Evolutionary conservation across 1,140 invertebrate genomes (phyloP).

Genomic region (Bombus terrestris): DNA sequence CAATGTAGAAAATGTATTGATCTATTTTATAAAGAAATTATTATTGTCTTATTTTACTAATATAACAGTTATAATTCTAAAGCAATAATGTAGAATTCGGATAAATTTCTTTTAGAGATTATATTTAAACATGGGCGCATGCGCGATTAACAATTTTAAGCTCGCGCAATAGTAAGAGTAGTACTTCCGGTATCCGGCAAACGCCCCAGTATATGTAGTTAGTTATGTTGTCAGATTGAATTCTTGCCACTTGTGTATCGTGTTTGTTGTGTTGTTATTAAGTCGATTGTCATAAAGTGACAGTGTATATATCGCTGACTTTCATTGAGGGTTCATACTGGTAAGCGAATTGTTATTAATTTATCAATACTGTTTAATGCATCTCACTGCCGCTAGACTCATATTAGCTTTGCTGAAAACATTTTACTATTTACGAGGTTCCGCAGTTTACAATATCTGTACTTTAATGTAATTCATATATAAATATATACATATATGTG

Average conservation of each 20-base stretch:
- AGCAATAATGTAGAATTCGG: background rate
- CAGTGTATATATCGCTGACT: background rate
- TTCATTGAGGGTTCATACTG: conserved; percentile 4
- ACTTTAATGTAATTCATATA: background rate
- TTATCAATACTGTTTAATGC: background rate
- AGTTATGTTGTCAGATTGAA: conserved; percentile 38
- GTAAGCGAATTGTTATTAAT: conserved; percentile 48
- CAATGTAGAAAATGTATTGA: background rate
- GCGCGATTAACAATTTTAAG: conserved; percentile 35
- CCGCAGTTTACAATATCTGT: conserved; percentile 10
- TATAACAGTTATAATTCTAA: background rate
- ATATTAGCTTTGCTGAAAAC: conserved; percentile 45
- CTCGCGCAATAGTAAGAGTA: conserved; percentile 39
- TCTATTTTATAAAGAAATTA: background rate
- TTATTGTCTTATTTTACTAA: background rate
- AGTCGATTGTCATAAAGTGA: conserved; percentile 12
- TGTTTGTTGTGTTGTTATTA: conserved; percentile 34
- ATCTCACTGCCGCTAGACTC: conserved; percentile 42
- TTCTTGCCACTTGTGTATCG: conserved; percentile 17
- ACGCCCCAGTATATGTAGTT: conserved; percentile 69
- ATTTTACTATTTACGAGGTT: conserved; percentile 27
- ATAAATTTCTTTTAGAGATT: background rate
- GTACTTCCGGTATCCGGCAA: conserved; percentile 74
- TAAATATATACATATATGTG: background rate
- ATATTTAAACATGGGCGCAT: conserved; percentile 35